These are phyloP conservation scores for Drosophila oshimai DNA, from an alignment of 1,140 invertebrate genomes.

Conservation along the genomic window DNA sequence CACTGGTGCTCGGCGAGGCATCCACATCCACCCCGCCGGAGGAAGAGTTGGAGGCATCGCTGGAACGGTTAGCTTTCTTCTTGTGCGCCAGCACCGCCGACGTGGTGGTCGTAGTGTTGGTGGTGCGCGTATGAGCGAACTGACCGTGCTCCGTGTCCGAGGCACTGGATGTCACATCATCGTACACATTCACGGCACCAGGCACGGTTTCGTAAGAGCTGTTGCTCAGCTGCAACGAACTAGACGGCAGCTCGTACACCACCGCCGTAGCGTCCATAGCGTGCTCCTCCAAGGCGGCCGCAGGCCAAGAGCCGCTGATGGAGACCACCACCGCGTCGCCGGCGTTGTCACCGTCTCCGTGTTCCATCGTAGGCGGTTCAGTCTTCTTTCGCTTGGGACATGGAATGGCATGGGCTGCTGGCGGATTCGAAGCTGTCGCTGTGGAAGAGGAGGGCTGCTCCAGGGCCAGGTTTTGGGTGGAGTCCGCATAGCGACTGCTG, in stretches of 20 bases:
- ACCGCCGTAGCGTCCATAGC: slow-evolving; percentile 46
- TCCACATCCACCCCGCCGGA: slow-evolving; percentile 49
- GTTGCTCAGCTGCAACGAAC: slow-evolving; percentile 55
- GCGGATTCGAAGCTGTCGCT: slow-evolving; percentile 14
- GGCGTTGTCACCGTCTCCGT: not conserved
- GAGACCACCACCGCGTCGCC: slow-evolving; percentile 15
- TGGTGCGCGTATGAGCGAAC: slow-evolving; percentile 74
- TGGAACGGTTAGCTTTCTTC: slow-evolving; percentile 49
- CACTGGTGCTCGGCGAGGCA: slow-evolving; percentile 61
- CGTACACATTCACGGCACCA: slow-evolving; percentile 20
- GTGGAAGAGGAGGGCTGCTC: slow-evolving; percentile 59
- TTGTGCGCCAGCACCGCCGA: slow-evolving; percentile 64
- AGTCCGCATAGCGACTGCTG: slow-evolving; percentile 27
- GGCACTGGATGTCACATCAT: slow-evolving; percentile 70
- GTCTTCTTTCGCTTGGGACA: slow-evolving; percentile 58
- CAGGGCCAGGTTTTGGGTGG: slow-evolving; percentile 41
- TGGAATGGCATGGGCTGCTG: slow-evolving; percentile 33
- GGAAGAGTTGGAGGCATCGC: slow-evolving; percentile 29
- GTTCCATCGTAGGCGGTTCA: slow-evolving; percentile 42
- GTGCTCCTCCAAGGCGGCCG: slow-evolving; percentile 63
- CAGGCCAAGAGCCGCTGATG: slow-evolving; percentile 39
- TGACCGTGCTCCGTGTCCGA: slow-evolving; percentile 74
- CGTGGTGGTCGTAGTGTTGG: slow-evolving; percentile 75
- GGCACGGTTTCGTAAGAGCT: slow-evolving; percentile 49
- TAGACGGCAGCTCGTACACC: slow-evolving; percentile 52